phyloP scores from a whole-genome alignment of 1,140 invertebrate genomes.

The Tetramorium parvispinum region DNA sequence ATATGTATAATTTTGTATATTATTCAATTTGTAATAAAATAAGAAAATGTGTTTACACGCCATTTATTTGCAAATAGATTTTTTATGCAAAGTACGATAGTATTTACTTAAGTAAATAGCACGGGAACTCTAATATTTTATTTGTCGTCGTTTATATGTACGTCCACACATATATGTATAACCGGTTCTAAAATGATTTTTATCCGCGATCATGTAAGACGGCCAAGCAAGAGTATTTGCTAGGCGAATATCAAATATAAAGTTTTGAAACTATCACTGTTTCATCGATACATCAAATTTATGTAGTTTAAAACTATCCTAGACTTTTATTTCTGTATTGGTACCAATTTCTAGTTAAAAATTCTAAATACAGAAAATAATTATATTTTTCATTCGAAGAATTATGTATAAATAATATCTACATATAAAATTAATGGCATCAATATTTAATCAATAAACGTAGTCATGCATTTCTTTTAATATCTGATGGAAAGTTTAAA shows the following conservation, averaged over 20 bases:
- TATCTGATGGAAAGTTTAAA: background rate
- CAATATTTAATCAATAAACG: background rate
- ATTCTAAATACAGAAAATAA: background rate
- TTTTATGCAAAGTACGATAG: slow-evolving; percentile 2
- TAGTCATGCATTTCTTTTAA: background rate
- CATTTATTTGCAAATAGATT: background rate
- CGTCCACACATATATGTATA: background rate
- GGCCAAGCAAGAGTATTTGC: background rate
- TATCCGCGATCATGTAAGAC: background rate
- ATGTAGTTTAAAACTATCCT: background rate
- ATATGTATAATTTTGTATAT: background rate
- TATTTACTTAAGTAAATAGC: slow-evolving; percentile 1
- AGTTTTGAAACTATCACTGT: slow-evolving; percentile 26
- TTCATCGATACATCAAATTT: background rate
- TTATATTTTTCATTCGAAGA: background rate
- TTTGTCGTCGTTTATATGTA: too few relatives aligned
- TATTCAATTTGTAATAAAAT: background rate
- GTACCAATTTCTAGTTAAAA: background rate
- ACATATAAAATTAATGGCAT: background rate
- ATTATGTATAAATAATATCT: background rate
- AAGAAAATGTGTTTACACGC: background rate
- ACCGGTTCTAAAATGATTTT: slow-evolving; percentile 20
- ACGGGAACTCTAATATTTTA: background rate
- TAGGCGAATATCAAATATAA: slow-evolving; percentile 32
- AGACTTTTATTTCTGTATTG: background rate